phyloP scores from a whole-genome alignment of 1,140 invertebrate genomes.

The Adelges cooleyi region DNA sequence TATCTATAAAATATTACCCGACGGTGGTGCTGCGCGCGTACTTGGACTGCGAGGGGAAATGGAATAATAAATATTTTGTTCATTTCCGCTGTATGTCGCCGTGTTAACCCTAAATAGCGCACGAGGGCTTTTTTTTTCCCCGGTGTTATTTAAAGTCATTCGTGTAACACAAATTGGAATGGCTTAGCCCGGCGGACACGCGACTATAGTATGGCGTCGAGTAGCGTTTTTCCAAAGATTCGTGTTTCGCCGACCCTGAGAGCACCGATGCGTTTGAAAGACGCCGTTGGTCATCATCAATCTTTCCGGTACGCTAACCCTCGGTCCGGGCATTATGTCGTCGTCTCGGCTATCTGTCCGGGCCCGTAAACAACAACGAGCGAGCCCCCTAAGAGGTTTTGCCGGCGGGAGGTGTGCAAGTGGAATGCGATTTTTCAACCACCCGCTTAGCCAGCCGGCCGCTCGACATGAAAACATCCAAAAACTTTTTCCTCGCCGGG shows the following conservation, averaged over 20 bases:
- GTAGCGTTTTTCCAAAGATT: no score
- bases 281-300: conserved; percentile 5
- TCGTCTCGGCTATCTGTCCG: background rate
- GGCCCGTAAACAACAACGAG: background rate
- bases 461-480: no score
- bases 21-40: no score
- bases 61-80: conserved; percentile 26
- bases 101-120: background rate
- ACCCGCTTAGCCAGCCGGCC: no score
- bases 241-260: no score
- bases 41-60: background rate
- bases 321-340: no score
- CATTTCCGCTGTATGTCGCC: conserved; percentile 12
- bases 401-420: background rate
- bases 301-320: no score
- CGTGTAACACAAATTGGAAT: conserved; percentile 5
- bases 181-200: background rate
- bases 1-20: no score
- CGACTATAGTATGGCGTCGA: background rate
- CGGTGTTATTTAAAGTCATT: no score
- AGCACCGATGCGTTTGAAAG: background rate
- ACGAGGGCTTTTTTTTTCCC: no score
- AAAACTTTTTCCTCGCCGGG: no score
- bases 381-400: background rate
- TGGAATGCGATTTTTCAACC: conserved; percentile 6